These are phyloP conservation scores for Pelochelys cantorii DNA, from an alignment of 2,797 vertebrate species.

Conservation along the genomic window DNA sequence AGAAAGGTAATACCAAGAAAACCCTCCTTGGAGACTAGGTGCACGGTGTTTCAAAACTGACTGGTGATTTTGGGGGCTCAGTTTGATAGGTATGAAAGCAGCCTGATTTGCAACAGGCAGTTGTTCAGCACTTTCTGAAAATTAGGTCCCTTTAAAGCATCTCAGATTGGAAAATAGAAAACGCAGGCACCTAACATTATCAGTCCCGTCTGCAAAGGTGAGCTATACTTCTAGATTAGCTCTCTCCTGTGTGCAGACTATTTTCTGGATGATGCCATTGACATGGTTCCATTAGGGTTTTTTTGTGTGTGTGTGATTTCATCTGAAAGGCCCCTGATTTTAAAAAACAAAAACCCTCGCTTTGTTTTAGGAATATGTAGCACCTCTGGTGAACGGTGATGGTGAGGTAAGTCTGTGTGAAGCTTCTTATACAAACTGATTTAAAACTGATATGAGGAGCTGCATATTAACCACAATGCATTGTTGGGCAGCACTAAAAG, in stretches of 20 bases:
- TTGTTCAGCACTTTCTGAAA: neutral
- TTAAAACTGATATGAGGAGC: neutral
- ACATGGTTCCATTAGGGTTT: slow-evolving; percentile 1
- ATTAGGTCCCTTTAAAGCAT: neutral
- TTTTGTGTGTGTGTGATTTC: neutral
- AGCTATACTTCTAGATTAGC: neutral
- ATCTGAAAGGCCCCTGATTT: neutral
- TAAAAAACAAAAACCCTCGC: neutral
- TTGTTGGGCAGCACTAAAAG: neutral
- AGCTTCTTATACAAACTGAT: neutral
- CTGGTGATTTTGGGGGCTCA: neutral
- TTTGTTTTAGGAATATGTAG: neutral
- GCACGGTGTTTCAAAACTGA: slow-evolving; percentile 11
- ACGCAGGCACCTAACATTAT: neutral
- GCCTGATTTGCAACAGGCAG: neutral
- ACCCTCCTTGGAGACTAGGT: neutral
- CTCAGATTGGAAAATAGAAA: neutral
- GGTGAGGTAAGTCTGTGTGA: neutral
- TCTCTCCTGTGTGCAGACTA: neutral
- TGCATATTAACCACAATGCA: neutral
- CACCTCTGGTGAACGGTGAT: neutral
- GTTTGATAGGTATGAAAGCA: neutral
- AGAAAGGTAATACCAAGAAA: neutral
- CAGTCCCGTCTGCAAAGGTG: neutral
- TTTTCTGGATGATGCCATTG: slow-evolving; percentile 10